Base-by-base conservation (phyloP, 2,113 vertebrate species). In the Cyrtonyx montezumae region DNA sequence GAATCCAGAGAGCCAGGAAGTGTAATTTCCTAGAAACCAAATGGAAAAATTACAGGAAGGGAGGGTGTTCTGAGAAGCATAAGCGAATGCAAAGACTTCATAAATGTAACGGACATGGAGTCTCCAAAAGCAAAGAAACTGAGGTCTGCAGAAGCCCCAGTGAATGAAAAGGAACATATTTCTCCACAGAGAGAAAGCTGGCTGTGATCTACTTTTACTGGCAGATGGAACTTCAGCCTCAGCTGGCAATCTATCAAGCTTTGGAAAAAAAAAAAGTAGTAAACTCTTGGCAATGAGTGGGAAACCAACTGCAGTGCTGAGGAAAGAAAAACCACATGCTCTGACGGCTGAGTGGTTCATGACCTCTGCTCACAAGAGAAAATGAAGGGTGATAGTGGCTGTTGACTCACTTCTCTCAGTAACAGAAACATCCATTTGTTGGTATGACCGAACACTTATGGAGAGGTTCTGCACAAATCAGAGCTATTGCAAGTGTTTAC, bases 221-320 rank as follows among this genome's bases (percentile, higher is more conserved):
- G 85, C 93, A 96, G 93, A 94, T 91, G 93, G 93, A 96, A 76
- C 49, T 80, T 90, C 82, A 86, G 85, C 85, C 88, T 91, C 93
- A 90, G 79, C 85, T 96, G 94, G 94, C 85, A 91, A 96, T 80
- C 82, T 90, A 85, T 93, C 81, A 95, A 55, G 61, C 51, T 85
- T 83, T 67, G 2, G 68, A 89, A 95, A 70, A 61, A 92, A 69
- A 69, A 94, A 92, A 84, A 71, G 19, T 25, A 90, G 93, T 59
- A 80, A 96, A 94, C 73, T 58, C 82, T 91, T 96, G 94, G 94
- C 90, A 36, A 28, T 40, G 79, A 94, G 82, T 63, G n/a, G 51
- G 28, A 95, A 96, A 91, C 82, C 88, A 93, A 94, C 34, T 88
- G 79, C 61, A 67, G 26, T 36, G 68, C 90, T 88, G 82, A 74